Conservation (phyloP, 2,888 invertebrate genomes). For the Anthrax anthrax region DNA sequence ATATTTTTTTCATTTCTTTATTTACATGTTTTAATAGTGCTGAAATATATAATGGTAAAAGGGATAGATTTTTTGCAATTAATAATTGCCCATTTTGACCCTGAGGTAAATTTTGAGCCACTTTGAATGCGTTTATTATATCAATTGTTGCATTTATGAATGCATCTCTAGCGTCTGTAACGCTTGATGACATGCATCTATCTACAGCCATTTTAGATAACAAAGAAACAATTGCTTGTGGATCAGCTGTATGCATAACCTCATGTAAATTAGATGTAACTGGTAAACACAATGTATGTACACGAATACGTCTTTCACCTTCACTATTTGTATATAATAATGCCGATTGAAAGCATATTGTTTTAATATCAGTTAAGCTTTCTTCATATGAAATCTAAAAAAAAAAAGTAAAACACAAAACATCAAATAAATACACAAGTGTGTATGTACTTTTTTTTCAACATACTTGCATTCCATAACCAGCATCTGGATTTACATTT, state of each 20-base stretch:
- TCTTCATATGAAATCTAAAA: conserved; percentile 66
- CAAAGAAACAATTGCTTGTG: conserved; percentile 82
- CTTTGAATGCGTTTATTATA: conserved; percentile 60
- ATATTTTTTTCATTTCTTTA: conserved; percentile 11
- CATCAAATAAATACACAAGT: too few relatives aligned
- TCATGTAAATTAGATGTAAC: conserved; percentile 73
- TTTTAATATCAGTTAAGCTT: conserved; percentile 67
- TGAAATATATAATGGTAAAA: conserved; percentile 78
- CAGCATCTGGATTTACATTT: conserved; percentile 95
- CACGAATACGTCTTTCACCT: conserved; percentile 91
- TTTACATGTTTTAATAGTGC: conserved; percentile 76
- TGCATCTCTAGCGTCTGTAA: conserved; percentile 91
- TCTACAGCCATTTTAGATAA: conserved; percentile 98
- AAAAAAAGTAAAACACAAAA: background rate
- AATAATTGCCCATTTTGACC: conserved; percentile 47
- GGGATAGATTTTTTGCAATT: conserved; percentile 60
- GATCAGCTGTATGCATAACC: conserved; percentile 79
- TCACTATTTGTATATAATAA: conserved; percentile 90
- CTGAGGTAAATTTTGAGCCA: conserved; percentile 47
- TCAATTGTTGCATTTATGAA: conserved; percentile 91
- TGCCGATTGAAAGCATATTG: conserved; percentile 95
- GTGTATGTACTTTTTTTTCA: too few relatives aligned
- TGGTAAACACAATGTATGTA: conserved; percentile 92
- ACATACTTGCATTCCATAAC: conserved; percentile 88
- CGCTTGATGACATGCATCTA: conserved; percentile 66